Evolutionary conservation across 2,113 vertebrate species (phyloP).

Genomic region (Phalacrocorax aristotelis): DNA sequence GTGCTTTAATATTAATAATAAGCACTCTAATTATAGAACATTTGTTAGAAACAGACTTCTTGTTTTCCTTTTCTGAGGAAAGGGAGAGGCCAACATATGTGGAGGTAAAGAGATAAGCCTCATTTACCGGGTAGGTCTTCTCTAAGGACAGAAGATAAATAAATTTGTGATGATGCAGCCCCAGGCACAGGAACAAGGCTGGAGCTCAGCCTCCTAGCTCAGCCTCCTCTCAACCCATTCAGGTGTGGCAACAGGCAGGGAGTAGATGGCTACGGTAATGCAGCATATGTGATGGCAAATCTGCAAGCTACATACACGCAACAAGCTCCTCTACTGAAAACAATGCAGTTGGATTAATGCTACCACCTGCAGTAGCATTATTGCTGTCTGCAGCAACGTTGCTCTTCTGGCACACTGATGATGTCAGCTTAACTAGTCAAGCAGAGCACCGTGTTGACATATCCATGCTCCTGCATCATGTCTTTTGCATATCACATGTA

Average conservation of each 20-base stretch:
- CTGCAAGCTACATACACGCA: rapidly evolving
- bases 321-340: neutral
- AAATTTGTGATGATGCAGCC: neutral
- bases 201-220: neutral
- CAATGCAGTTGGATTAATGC: neutral
- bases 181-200: neutral
- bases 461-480: neutral
- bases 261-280: neutral
- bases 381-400: neutral
- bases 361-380: neutral
- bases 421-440: neutral
- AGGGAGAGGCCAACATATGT: neutral
- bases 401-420: neutral
- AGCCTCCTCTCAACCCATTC: neutral
- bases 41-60: neutral
- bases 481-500: rapidly evolving
- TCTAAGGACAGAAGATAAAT: neutral
- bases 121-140: neutral
- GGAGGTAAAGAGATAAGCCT: neutral
- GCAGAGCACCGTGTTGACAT: neutral
- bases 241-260: neutral
- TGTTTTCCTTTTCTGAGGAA: neutral
- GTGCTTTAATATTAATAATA: neutral
- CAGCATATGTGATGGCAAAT: rapidly evolving
- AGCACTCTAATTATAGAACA: neutral